Conservation (phyloP, 2,797 vertebrate genomes). For the Dermochelys coriacea region DNA sequence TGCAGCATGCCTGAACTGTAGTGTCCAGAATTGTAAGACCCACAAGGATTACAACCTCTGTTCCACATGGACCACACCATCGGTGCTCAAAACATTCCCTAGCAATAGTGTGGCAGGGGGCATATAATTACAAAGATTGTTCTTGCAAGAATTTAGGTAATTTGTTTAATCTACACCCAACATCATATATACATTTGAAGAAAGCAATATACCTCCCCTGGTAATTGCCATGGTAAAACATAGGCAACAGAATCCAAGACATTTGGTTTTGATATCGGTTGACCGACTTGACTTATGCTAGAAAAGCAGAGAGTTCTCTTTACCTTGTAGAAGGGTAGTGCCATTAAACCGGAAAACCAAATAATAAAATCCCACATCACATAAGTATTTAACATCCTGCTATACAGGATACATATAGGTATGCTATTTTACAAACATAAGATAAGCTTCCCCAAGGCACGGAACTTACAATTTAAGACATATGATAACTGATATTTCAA, state of each 20-base stretch:
- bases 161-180: no score
- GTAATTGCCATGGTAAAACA: rapidly evolving
- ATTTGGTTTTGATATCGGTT: background rate
- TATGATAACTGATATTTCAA: background rate
- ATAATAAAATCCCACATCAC: background rate
- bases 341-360: background rate
- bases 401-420: no score
- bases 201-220: background rate
- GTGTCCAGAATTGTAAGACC: background rate
- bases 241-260: background rate
- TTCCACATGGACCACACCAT: rapidly evolving
- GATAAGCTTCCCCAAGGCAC: background rate
- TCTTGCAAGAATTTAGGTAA: background rate
- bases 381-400: background rate
- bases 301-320: background rate
- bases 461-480: background rate
- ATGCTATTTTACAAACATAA: background rate
- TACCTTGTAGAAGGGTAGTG: background rate
- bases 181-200: background rate
- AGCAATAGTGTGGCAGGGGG: rapidly evolving
- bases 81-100: background rate
- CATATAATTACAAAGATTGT: background rate
- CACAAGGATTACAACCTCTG: background rate
- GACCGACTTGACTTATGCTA: rapidly evolving
- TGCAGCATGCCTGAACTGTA: background rate